Conservation (phyloP, 2,888 invertebrate genomes). For the Drosophila quinaria region DNA sequence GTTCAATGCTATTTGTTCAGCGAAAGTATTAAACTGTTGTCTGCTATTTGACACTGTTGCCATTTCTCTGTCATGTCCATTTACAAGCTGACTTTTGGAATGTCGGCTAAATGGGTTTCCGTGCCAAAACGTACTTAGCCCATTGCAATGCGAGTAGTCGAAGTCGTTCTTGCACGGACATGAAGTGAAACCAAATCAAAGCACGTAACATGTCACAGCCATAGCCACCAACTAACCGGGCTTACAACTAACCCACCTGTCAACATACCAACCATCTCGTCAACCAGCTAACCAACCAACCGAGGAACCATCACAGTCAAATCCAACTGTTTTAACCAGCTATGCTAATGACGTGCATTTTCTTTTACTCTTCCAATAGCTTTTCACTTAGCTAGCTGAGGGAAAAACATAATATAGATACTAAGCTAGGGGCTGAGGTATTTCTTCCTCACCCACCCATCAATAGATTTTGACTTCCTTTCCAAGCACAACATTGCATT, state of each 20-base stretch:
- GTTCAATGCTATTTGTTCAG: conserved; percentile 28
- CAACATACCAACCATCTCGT: conserved; percentile 13
- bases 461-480: conserved; percentile 28
- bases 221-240: conserved; percentile 27
- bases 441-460: conserved; percentile 11
- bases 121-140: conserved; percentile 69
- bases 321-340: conserved; percentile 45
- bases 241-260: conserved; percentile 19
- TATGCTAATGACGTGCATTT: conserved; percentile 74
- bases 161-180: conserved; percentile 28
- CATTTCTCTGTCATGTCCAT: conserved; percentile 46
- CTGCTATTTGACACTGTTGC: conserved; percentile 35
- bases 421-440: conserved; percentile 4
- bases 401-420: not conserved
- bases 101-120: conserved; percentile 73
- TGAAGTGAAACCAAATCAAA: conserved; percentile 66
- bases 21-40: conserved; percentile 18
- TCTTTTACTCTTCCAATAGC: conserved; percentile 45
- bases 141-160: conserved; percentile 30
- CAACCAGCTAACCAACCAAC: conserved; percentile 20
- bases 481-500: conserved; percentile 27
- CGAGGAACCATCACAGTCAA: conserved; percentile 43
- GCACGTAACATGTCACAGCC: conserved; percentile 72
- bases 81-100: conserved; percentile 67
- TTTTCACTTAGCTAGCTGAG: conserved; percentile 22